A percentile compares a stretch with the other conserved stretches of the same genome.
Evolutionary conservation across 2,797 vertebrate species (phyloP).

Genomic region (Potorous gilbertii): DNA sequence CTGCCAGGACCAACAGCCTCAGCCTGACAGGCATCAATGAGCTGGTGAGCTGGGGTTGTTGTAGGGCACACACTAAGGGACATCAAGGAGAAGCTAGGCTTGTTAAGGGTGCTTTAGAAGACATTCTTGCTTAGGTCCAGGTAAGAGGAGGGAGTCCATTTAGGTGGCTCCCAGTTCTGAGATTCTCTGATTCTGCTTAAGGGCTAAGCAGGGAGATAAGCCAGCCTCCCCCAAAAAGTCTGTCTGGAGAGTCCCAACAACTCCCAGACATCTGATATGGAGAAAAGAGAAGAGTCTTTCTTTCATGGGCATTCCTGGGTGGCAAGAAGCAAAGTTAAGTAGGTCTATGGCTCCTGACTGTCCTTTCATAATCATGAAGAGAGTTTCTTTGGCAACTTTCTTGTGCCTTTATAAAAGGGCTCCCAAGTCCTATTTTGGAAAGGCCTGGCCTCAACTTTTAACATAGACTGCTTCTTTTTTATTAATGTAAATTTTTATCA

Average conservation of each 20-base stretch:
- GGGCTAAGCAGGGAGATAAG: neutral
- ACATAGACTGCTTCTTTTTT: neutral
- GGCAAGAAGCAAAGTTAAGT: neutral
- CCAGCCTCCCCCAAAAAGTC: neutral
- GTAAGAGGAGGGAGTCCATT: neutral
- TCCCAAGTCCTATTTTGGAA: neutral
- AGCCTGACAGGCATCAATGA: constrained; percentile 93
- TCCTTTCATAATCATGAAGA: neutral
- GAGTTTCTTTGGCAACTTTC: neutral
- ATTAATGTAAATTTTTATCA: neutral
- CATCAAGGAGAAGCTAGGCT: neutral
- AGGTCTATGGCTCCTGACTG: neutral
- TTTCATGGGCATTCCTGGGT: neutral
- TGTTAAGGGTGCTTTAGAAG: neutral
- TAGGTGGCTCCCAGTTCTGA: neutral
- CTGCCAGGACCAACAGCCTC: constrained; percentile 81
- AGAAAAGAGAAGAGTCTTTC: neutral
- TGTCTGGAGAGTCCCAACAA: neutral
- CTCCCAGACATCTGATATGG: neutral
- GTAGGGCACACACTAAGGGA: too few species aligned
- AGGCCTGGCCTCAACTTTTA: neutral
- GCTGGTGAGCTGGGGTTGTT: constrained; percentile 86
- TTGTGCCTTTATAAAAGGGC: neutral
- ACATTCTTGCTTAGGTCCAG: neutral
- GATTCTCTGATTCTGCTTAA: neutral